Base-by-base conservation (phyloP, 1,140 invertebrate species). In the Drosophila albomicans region DNA sequence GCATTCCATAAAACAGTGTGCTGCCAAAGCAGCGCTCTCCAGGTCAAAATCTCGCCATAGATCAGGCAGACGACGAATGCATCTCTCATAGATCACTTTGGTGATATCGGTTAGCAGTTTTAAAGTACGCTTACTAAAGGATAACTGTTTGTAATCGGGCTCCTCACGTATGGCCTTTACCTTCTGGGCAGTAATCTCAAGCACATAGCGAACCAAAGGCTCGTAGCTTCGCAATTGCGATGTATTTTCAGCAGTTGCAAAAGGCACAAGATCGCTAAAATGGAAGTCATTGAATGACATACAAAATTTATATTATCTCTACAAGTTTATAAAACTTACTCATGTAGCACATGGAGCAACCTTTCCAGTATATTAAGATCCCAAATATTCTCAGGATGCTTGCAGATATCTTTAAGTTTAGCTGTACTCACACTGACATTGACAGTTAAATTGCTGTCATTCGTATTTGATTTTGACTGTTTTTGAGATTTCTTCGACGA, bases 1-100 rank as follows among this genome's bases (percentile, higher is more conserved):
- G 49, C 94, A 93, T 73, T 94, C 92, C 61, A 93, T 92, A 56
- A 95, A 95, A 73, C 94, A 95, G 78, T 95, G 94, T 11, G 94
- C 68, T 11, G 93, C 93, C 7, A 93, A 64, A 43, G 92, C 73
- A 0, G 93, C 92, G 5, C 92, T 92, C 28, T 91, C 78, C 64
- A 93, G 73, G 75, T 95, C 93, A 63, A 94, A 93, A 51, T 93
- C 49, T 3, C 58, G 32, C 88, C 88, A 92, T 2, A 92, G n/a
- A 7, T 73, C 45, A 3, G 88, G 72, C 63, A 92, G 52, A 38
- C 89, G 80, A 35, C 79, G 78, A 20, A 94, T 92, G 46, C 93
- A 92, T 57, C 91, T 82, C 49, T 92, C 89, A 69, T 93, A 93
- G 1, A 94, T 54, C 20, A 93, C 75, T 59, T 78, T 84, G 10